Conservation (phyloP, 2,797 vertebrate species). For the Iguana delicatissima region DNA sequence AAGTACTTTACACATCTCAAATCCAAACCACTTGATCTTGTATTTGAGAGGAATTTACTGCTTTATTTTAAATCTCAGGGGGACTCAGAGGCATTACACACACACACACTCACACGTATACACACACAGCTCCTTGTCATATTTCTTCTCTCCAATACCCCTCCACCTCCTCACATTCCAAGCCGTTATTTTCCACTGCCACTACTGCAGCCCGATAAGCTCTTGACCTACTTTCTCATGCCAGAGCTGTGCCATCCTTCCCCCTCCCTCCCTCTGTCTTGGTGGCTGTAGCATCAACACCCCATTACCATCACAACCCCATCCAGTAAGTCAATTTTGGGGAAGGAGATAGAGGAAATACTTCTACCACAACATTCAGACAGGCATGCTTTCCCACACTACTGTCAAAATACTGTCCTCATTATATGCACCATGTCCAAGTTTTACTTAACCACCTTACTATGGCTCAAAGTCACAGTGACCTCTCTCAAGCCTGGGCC, state of each 20-base stretch:
- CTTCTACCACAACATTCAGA: background rate
- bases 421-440: background rate
- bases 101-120: no score
- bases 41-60: background rate
- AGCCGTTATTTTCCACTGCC: conserved; percentile 31
- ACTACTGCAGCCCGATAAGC: conserved; percentile 27
- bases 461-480: background rate
- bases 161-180: conserved; percentile 22
- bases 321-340: background rate
- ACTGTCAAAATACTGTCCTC: background rate
- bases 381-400: background rate
- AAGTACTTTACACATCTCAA: background rate
- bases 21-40: background rate
- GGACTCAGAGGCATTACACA: background rate
- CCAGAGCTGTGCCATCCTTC: conserved; percentile 11
- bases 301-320: background rate
- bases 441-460: background rate
- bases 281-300: conserved; percentile 12
- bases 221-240: conserved; percentile 45
- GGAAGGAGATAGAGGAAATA: background rate
- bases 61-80: background rate
- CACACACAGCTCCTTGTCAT: background rate
- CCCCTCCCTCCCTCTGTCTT: background rate
- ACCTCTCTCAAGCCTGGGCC: background rate
- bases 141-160: background rate